These are phyloP conservation scores for Archips crataeganus DNA, from an alignment of 2,888 invertebrate species.

Conservation along the genomic window DNA sequence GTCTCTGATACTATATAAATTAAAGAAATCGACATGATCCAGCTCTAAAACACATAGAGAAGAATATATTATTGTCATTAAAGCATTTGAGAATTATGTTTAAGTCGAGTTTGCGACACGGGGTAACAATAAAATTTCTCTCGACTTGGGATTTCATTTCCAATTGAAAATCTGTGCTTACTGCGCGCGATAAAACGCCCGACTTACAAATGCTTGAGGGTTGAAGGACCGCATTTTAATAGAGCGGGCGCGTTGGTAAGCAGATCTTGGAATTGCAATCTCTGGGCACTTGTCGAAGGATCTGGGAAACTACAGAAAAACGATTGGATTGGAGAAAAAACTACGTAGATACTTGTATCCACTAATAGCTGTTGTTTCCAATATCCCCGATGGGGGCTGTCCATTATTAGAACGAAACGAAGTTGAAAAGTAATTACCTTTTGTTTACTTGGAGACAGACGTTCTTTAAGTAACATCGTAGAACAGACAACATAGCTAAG, in stretches of 20 bases:
- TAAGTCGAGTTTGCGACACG: conserved; percentile 24
- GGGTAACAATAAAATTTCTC: conserved; percentile 37
- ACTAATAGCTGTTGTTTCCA: conserved; percentile 23
- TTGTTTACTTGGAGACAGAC: conserved; percentile 18
- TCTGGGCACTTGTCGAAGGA: conserved; percentile 24
- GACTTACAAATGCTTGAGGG: conserved; percentile 38
- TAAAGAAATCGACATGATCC: too few relatives aligned
- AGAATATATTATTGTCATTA: background rate
- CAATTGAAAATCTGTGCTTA: conserved; percentile 41
- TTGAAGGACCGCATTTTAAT: conserved; percentile 42
- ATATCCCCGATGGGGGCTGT: conserved; percentile 10
- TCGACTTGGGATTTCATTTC: conserved; percentile 35
- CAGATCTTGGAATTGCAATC: conserved; percentile 25
- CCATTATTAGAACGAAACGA: conserved; percentile 24
- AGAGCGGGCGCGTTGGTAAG: conserved; percentile 39
- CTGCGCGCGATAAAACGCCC: conserved; percentile 35
- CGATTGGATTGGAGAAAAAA: background rate
- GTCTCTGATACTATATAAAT: too few relatives aligned
- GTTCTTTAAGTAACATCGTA: conserved; percentile 19
- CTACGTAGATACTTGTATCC: background rate
- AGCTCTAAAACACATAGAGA: background rate
- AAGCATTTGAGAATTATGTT: background rate
- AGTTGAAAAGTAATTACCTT: conserved; percentile 21
- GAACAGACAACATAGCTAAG: background rate
- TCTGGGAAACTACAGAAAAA: conserved; percentile 16